Base-by-base conservation (phyloP, 2,797 vertebrate genomes). In the Florisuga fusca region DNA sequence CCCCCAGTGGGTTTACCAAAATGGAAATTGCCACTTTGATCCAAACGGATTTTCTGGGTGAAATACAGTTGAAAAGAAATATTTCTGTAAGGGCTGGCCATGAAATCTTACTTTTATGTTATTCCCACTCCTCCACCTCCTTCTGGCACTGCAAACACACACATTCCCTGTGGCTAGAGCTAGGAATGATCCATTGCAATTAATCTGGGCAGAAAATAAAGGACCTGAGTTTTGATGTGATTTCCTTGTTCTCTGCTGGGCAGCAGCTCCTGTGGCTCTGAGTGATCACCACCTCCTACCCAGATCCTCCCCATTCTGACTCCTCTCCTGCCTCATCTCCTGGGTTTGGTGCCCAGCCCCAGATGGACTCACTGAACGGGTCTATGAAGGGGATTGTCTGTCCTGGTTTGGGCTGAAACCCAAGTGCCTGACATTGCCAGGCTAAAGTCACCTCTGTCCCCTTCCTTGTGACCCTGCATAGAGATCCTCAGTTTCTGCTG, bases 161-260 rank as follows among this genome's bases (percentile, higher is more conserved):
- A 75, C 87, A 45, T 87, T 89, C 76, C 66, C 87, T 59, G 53
- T 2, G 21, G 75, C 72, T 54, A 58, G 57, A 74, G 61, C 75
- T 64, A 61, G 84, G 58, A 91, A 83, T 34, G 50, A 92, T 92
- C 93, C 55, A 80, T 74, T 77, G 72, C 61, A 71, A 77, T 93
- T 91, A 89, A 87, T 93, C 66, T 74, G 84, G 57, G 72, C 79
- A 94, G 82, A 84, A 94, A 92, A 89, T 38, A 45, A 92, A 89
- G 73, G 84, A 31, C 29, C 25, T 67, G 89, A 82, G 16, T 85
- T 94, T 57, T 76, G 87, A 54, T 85, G 75, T 19, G 87, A 85
- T 92, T 92, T 91, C 72, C 57, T 71, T 0, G 0, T 89, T 93
- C 84, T 92, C 34, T 83, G 34, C 84, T 87, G 87, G 75, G 81